Conservation (phyloP, 2,113 vertebrate genomes). For the Leucoraja erinaceus region DNA sequence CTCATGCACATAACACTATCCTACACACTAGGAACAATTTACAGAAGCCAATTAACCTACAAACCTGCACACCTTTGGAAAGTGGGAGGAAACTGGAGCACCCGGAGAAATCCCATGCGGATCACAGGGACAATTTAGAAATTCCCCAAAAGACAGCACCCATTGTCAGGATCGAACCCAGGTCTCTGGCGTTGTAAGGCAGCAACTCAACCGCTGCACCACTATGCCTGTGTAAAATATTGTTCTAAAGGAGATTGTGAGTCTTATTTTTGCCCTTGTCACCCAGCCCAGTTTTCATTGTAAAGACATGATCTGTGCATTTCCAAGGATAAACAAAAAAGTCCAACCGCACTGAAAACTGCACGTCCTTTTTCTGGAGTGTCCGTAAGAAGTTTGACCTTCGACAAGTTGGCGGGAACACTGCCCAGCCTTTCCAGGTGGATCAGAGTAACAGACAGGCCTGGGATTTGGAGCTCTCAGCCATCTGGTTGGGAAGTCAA, state of each 20-base stretch:
- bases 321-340: not conserved
- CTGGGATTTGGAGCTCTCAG: not conserved
- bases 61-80: no score
- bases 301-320: not conserved
- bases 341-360: not conserved
- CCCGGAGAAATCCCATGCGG: no score
- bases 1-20: no score
- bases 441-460: constrained; percentile 10
- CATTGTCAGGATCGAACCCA: no score
- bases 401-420: not conserved
- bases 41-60: no score
- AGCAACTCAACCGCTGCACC: no score
- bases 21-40: no score
- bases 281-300: not conserved
- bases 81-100: no score
- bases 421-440: not conserved
- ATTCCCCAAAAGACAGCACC: no score
- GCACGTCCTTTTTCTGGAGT: not conserved
- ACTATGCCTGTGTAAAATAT: not conserved
- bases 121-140: no score
- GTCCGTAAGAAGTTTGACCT: not conserved
- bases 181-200: no score
- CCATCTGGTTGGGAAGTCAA: not conserved
- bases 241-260: not conserved
- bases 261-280: not conserved